A percentile compares a stretch with the other conserved stretches of the same genome.
phyloP scores from a whole-genome alignment of 2,113 vertebrate genomes.

The Heptranchias perlo region DNA sequence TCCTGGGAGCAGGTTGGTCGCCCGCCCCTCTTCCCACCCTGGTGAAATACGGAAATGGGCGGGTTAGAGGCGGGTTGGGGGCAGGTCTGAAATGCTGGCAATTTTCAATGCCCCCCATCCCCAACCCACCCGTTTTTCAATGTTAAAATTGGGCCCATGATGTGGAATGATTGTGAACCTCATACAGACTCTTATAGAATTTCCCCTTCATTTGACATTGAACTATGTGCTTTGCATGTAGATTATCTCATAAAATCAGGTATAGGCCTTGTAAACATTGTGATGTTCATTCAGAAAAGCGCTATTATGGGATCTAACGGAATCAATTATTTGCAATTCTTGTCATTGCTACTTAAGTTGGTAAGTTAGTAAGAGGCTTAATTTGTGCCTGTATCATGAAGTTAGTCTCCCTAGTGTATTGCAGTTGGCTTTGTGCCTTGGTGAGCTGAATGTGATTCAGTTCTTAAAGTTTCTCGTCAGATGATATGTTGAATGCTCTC shows the following conservation, averaged over 20 bases:
- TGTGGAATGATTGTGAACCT: background rate
- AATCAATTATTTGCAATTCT: background rate
- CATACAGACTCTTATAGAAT: background rate
- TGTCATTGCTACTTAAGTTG: background rate
- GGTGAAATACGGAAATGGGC: too few species aligned
- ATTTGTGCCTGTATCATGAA: background rate
- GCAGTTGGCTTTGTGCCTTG: background rate
- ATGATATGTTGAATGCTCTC: background rate
- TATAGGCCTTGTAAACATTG: background rate
- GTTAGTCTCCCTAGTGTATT: background rate
- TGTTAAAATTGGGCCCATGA: too few species aligned
- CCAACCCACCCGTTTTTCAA: too few species aligned
- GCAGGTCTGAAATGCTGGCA: too few species aligned
- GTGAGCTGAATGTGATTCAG: background rate
- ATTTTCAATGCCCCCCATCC: too few species aligned
- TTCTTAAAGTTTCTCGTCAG: background rate
- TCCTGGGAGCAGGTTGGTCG: too few species aligned
- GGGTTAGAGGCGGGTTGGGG: too few species aligned
- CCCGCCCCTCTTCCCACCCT: too few species aligned
- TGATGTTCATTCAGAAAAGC: background rate
- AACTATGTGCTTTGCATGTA: background rate
- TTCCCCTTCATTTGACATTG: background rate
- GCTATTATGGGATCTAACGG: background rate
- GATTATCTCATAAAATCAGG: background rate
- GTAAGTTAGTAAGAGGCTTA: background rate